A percentile compares a stretch with the other conserved stretches of the same genome.
Evolutionary conservation across 2,113 vertebrate species (phyloP).

Genomic region (Syrmaticus mikado): DNA sequence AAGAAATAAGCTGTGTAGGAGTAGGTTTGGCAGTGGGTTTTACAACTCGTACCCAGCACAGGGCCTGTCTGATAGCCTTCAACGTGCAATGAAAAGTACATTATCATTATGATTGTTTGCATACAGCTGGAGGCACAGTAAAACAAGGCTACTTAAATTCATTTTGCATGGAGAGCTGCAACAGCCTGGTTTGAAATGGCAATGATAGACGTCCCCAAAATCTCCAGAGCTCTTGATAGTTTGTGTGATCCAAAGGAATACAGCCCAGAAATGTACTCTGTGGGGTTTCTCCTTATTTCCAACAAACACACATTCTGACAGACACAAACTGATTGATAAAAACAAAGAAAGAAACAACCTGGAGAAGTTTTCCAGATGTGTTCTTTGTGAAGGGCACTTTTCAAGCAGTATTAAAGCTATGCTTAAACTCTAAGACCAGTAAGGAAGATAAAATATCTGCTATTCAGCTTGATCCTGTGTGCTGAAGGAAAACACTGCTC

Average conservation of each 20-base stretch:
- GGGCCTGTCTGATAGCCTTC: neutral
- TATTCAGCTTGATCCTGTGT: neutral
- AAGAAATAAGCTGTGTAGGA: neutral
- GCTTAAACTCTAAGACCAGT: neutral
- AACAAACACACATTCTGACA: neutral
- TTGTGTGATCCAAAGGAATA: neutral
- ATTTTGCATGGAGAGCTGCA: neutral
- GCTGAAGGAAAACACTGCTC: neutral
- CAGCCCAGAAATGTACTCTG: rapidly evolving
- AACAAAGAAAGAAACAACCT: neutral
- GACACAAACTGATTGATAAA: neutral
- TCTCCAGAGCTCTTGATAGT: neutral
- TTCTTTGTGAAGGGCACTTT: neutral
- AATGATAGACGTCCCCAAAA: neutral
- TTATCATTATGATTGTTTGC: neutral
- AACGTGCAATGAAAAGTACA: rapidly evolving
- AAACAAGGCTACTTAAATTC: neutral
- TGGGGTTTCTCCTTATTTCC: neutral
- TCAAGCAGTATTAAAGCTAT: neutral
- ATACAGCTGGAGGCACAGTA: neutral
- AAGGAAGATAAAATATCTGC: neutral
- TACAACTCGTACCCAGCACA: rapidly evolving
- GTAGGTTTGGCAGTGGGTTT: neutral
- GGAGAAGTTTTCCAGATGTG: neutral
- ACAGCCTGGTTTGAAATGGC: neutral